A percentile compares a stretch with the other conserved stretches of the same genome.
These are phyloP conservation scores for Balaenoptera acutorostrata DNA, from an alignment of 2,113 vertebrate genomes.

Conservation along the genomic window DNA sequence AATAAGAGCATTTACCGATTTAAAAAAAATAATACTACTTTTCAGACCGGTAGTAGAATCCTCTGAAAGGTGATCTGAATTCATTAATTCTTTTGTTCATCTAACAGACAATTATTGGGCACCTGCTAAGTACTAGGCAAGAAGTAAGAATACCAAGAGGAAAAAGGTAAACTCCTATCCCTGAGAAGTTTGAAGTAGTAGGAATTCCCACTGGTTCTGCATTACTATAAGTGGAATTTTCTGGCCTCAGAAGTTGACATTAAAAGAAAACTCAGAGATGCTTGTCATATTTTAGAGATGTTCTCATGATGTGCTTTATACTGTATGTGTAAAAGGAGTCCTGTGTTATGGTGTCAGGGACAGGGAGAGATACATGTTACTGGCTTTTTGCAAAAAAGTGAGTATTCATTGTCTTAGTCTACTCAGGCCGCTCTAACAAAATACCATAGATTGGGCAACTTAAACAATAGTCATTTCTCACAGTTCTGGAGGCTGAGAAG, in stretches of 20 bases:
- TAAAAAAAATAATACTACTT: background rate
- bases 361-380: background rate
- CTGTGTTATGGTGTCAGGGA: background rate
- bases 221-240: background rate
- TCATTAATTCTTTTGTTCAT: background rate
- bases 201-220: background rate
- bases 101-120: background rate
- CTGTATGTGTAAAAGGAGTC: background rate
- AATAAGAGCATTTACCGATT: background rate
- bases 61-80: background rate
- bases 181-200: background rate
- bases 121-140: background rate
- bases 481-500: background rate
- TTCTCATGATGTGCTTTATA: background rate
- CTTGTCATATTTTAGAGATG: background rate
- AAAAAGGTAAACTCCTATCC: background rate
- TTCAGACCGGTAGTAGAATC: background rate
- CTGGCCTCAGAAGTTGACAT: background rate
- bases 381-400: background rate
- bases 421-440: background rate
- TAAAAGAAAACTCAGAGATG: background rate
- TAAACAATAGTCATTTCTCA: background rate
- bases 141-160: background rate
- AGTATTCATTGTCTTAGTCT: background rate
- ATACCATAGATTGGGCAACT: background rate